These are phyloP conservation scores for Ariolimax columbianus DNA, from an alignment of 2,888 invertebrate species.

Conservation along the genomic window DNA sequence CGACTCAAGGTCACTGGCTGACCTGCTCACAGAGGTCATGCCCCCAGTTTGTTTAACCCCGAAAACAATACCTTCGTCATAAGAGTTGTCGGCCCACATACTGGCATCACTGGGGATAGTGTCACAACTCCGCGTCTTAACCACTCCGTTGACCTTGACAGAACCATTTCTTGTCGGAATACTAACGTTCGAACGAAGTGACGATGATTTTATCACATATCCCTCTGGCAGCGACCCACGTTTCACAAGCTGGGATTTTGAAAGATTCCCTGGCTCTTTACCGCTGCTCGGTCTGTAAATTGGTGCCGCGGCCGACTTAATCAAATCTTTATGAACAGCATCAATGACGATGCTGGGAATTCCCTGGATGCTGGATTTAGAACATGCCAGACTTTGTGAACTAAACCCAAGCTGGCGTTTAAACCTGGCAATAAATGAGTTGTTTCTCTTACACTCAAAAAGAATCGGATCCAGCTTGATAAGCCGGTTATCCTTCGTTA, in stretches of 20 bases:
- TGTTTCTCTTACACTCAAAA: constrained; percentile 66
- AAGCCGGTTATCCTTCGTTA: constrained; percentile 76
- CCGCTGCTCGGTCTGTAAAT: constrained; percentile 57
- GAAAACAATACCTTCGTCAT: constrained; percentile 41
- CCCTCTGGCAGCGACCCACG: constrained; percentile 37
- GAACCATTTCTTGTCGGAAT: neutral
- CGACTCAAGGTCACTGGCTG: constrained; percentile 37
- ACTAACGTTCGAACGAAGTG: constrained; percentile 17
- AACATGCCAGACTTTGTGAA: constrained; percentile 67
- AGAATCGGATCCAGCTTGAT: constrained; percentile 70
- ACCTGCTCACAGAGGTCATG: constrained; percentile 28
- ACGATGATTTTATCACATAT: neutral
- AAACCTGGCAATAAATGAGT: constrained; percentile 67
- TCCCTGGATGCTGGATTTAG: constrained; percentile 63
- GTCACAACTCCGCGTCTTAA: constrained; percentile 42
- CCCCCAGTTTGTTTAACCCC: constrained; percentile 43
- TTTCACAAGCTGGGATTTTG: constrained; percentile 26
- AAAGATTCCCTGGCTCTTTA: neutral
- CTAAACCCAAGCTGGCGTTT: constrained; percentile 71
- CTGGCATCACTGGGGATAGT: constrained; percentile 56
- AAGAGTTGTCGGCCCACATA: constrained; percentile 41
- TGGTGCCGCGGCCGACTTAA: constrained; percentile 51
- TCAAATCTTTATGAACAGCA: constrained; percentile 55
- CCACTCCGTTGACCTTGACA: neutral
- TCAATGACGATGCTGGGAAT: constrained; percentile 63